phyloP scores from a whole-genome alignment of 1,140 invertebrate species.

The Diabrotica virgifera region DNA sequence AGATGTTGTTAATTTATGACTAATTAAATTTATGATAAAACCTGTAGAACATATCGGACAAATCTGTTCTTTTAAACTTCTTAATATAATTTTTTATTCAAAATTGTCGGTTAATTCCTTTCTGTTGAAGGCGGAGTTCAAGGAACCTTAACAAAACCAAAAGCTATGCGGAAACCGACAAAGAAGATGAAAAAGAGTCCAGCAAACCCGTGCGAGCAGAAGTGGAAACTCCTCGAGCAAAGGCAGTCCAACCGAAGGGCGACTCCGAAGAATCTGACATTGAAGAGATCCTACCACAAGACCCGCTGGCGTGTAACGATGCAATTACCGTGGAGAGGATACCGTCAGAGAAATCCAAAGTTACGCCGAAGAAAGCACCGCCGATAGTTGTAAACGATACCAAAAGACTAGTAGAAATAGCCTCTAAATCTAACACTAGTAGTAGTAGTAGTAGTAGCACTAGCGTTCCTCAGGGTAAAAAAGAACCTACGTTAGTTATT shows the following conservation, averaged over 20 bases:
- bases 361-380: slow-evolving; percentile 35
- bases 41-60: too few relatives aligned
- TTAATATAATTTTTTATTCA: too few relatives aligned
- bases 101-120: too few relatives aligned
- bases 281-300: slow-evolving; percentile 63
- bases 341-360: slow-evolving; percentile 25
- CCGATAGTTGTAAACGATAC: slow-evolving; percentile 73
- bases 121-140: slow-evolving; percentile 51
- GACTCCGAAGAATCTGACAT: slow-evolving; percentile 60
- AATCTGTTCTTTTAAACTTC: too few relatives aligned
- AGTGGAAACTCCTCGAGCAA: slow-evolving; percentile 28
- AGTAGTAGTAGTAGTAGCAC: slow-evolving; percentile 14
- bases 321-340: slow-evolving; percentile 34
- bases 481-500: slow-evolving; percentile 74
- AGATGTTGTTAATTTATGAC: too few relatives aligned
- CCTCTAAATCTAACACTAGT: slow-evolving; percentile 48
- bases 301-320: slow-evolving; percentile 58
- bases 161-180: slow-evolving; percentile 57
- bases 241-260: slow-evolving; percentile 8
- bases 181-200: slow-evolving; percentile 43
- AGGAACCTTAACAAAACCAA: slow-evolving; percentile 59
- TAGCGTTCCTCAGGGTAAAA: slow-evolving; percentile 54
- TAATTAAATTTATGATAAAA: too few relatives aligned
- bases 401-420: slow-evolving; percentile 69
- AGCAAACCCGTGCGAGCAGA: slow-evolving; percentile 16